Evolutionary conservation across 2,113 vertebrate species (phyloP).

Genomic region (Oenanthe melanoleuca): DNA sequence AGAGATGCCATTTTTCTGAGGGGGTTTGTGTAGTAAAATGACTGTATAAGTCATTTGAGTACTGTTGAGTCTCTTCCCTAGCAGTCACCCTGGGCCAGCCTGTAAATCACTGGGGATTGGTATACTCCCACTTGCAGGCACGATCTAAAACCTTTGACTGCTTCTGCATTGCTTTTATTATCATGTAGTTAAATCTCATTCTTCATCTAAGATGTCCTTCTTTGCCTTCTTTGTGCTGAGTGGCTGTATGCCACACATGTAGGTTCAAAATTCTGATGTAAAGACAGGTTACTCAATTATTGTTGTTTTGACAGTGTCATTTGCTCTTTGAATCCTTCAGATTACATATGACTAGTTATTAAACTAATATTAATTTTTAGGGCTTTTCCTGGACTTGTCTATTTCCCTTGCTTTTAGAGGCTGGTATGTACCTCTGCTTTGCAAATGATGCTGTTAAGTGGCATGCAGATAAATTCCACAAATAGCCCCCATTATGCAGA

Average conservation of each 20-base stretch:
- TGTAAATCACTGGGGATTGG: background rate
- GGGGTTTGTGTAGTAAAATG: background rate
- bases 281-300: background rate
- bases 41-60: background rate
- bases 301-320: background rate
- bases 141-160: background rate
- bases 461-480: background rate
- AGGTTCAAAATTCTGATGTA: background rate
- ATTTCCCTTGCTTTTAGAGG: background rate
- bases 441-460: background rate
- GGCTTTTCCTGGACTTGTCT: background rate
- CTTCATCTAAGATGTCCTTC: background rate
- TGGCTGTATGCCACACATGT: background rate
- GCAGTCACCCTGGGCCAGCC: background rate
- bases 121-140: background rate
- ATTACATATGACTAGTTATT: background rate
- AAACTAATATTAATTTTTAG: background rate
- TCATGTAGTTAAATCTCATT: background rate
- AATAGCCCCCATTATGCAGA: background rate
- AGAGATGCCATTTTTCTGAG: background rate
- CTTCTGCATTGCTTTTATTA: background rate
- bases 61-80: background rate
- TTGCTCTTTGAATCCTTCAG: background rate
- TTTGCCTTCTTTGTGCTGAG: background rate
- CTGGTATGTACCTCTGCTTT: background rate